Conservation (phyloP, 2,113 vertebrate genomes). For the Prietella phreatophila region DNA sequence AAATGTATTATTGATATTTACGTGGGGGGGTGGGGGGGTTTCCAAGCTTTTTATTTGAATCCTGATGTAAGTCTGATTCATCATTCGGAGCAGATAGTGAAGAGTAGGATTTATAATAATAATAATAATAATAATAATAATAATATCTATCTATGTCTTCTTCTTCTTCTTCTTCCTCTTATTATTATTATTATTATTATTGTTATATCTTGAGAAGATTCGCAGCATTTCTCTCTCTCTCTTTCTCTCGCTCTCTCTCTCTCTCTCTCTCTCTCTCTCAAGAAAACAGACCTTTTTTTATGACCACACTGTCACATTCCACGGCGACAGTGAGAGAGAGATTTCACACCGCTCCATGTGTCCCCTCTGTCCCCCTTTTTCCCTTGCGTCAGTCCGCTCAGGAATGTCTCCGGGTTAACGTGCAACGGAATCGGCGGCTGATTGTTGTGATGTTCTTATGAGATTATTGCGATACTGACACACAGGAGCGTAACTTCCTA, state of each 20-base stretch:
- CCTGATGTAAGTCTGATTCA: not conserved
- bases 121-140: not conserved
- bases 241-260: too few relatives aligned
- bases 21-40: too few relatives aligned
- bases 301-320: slow-evolving; percentile 69
- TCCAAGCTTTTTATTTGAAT: too few relatives aligned
- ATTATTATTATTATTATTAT: not conserved
- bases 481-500: not conserved
- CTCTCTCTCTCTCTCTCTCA: too few relatives aligned
- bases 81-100: not conserved
- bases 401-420: not conserved
- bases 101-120: not conserved
- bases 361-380: slow-evolving; percentile 41
- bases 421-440: not conserved
- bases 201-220: not conserved
- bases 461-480: not conserved
- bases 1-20: not conserved
- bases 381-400: slow-evolving; percentile 15
- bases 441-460: not conserved
- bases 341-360: slow-evolving; percentile 65
- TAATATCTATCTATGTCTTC: not conserved
- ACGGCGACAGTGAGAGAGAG: slow-evolving; percentile 53
- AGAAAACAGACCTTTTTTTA: slow-evolving; percentile 44
- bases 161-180: not conserved
- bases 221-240: not conserved